These are phyloP conservation scores for Zoanthus sociatus DNA, from an alignment of 92 coral and sea anemone species.

Conservation along the genomic window DNA sequence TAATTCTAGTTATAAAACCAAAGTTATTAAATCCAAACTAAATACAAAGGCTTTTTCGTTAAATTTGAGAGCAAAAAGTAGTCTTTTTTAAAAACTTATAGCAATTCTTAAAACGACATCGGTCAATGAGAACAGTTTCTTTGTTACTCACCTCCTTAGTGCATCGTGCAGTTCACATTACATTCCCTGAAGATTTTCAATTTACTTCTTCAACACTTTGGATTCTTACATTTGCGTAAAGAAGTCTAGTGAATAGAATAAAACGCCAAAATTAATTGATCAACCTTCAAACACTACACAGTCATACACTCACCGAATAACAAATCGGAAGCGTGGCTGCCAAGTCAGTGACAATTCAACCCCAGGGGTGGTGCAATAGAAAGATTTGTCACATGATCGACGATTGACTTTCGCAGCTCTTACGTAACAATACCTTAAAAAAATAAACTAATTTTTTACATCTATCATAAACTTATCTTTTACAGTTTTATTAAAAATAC, in stretches of 20 bases:
- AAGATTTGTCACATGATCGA: conserved; percentile 35
- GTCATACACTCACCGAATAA: conserved; percentile 43
- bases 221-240: conserved; percentile 30
- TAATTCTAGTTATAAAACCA: not conserved
- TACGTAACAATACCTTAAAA: not conserved
- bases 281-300: conserved; percentile 17
- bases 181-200: conserved; percentile 6
- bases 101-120: conserved; percentile 1
- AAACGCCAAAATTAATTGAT: conserved; percentile 26
- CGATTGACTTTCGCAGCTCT: not conserved
- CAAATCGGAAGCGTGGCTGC: conserved; percentile 69
- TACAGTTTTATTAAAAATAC: too few species aligned
- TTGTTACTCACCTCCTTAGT: conserved; percentile 13
- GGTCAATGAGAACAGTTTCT: not conserved
- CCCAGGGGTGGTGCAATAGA: conserved; percentile 5
- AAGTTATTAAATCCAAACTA: not conserved
- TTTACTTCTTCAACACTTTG: not conserved
- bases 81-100: not conserved
- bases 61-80: conserved; percentile 10
- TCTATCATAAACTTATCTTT: too few species aligned
- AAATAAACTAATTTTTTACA: not conserved
- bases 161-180: conserved; percentile 25
- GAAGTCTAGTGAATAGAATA: not conserved
- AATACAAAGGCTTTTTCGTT: not conserved
- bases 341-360: conserved; percentile 33